phyloP scores from a whole-genome alignment of 2,888 invertebrate species.

The Andricus curvator region DNA sequence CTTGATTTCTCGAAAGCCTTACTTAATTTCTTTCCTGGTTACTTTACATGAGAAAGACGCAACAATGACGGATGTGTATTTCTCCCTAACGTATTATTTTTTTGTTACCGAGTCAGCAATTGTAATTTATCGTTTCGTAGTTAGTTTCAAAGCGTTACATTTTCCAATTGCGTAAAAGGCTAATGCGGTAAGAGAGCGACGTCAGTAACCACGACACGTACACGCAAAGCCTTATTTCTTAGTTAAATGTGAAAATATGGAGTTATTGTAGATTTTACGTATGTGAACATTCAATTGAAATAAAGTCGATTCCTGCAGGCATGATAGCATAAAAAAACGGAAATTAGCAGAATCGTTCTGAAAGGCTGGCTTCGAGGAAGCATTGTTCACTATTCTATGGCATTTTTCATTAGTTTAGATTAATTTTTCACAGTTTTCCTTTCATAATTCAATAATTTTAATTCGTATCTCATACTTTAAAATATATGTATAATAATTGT shows the following conservation, averaged over 20 bases:
- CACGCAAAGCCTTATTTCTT: constrained; percentile 1
- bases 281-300: constrained; percentile 19
- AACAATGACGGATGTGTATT: constrained; percentile 19
- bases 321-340: neutral
- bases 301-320: constrained; percentile 7
- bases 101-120: constrained; percentile 15
- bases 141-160: constrained; percentile 16
- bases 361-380: neutral
- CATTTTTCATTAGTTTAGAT: neutral
- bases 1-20: neutral
- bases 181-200: constrained; percentile 26
- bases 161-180: constrained; percentile 31
- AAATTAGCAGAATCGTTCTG: constrained; percentile 2
- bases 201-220: constrained; percentile 20
- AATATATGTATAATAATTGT: neutral
- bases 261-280: constrained; percentile 10
- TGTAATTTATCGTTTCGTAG: constrained; percentile 32
- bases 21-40: constrained; percentile 1
- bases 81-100: constrained; percentile 17
- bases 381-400: neutral
- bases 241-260: constrained; percentile 10
- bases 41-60: constrained; percentile 12
- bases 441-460: no score
- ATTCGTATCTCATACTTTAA: no score
- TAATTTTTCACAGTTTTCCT: neutral